Evolutionary conservation across 1,140 invertebrate genomes (phyloP), one percentile per base, ranked within the genome.

Genomic region (Pachyrhynchus sulphureomaculatus): DNA sequence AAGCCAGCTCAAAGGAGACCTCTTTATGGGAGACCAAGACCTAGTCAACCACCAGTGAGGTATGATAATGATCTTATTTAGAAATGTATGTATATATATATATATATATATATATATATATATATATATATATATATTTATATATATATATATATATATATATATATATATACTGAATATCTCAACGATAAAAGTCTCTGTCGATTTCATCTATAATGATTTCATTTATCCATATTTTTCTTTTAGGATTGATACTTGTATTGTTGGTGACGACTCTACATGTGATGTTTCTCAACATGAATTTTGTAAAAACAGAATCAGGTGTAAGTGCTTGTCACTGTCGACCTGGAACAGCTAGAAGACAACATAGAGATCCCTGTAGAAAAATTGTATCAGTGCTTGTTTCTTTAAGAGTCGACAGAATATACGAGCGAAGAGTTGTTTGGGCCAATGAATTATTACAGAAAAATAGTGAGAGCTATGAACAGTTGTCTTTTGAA

Each of bases 311-410:
- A 58, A 95, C 92, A 0, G 90, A 95, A 77, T 83, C 83, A 60
- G 93, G 92, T 3, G 93, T 95, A n/a, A 94, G 91, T 8, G 91
- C 91, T 49, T 96, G 94, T 72, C 88, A 92, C 62, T 96, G 94
- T 72, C 80, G 91, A 58, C 90, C 90, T 56, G 85, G 93, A 15
- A 94, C 87, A 71, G 91, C 90, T 0, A 80, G 92, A 48, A 77
- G 89, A 2, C 84, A 86, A 56, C 90, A 91, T 68, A 78, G 91
- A 1, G 84, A 90, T 61, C 86, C 89, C 0, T 96, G 93, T 72
- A 84, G 90, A 64, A 83, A 90, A 66, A 86, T 93, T 9, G 86
- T 93, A 2, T 87, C 91, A 0, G 82, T 95, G 51, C 77, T 91
- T 0, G 76, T 95, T 55, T 91, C 90, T 1, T 77, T 95, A 49